phyloP scores from a whole-genome alignment of 2,113 vertebrate species.

The Labeo rohita region DNA sequence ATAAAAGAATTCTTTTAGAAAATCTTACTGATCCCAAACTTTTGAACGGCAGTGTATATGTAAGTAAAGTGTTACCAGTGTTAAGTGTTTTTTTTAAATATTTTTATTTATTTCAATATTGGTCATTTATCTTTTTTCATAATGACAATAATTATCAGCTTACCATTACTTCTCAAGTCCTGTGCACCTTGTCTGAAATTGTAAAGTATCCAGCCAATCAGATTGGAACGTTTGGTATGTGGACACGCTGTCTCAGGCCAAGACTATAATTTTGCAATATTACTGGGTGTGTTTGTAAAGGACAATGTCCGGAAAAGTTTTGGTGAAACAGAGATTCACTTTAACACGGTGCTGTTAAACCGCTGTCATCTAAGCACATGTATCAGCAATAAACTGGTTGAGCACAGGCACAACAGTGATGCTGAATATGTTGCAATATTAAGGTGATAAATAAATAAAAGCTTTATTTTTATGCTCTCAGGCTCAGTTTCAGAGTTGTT shows the following conservation, averaged over 20 bases:
- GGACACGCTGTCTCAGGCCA: background rate
- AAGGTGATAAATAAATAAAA: slow-evolving; percentile 1
- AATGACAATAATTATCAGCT: background rate
- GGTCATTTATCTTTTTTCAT: background rate
- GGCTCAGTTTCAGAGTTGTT: background rate
- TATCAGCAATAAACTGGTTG: slow-evolving; percentile 2
- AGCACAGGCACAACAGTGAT: background rate
- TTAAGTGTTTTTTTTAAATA: no score
- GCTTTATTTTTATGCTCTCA: background rate
- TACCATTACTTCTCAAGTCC: background rate
- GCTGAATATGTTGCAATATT: slow-evolving; percentile 2
- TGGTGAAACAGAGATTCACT: background rate
- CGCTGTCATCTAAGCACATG: background rate
- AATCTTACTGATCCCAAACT: no score
- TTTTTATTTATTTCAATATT: background rate
- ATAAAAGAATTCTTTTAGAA: no score
- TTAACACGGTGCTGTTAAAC: background rate
- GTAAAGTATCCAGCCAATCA: background rate
- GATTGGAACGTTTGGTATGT: background rate
- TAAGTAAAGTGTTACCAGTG: no score
- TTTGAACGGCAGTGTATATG: no score
- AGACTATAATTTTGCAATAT: background rate
- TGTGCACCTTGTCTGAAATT: background rate
- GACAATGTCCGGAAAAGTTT: background rate
- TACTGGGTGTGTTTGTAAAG: slow-evolving; percentile 9